Evolutionary conservation across 2,888 invertebrate genomes (phyloP).

Genomic region (Lydus trimaculatus): DNA sequence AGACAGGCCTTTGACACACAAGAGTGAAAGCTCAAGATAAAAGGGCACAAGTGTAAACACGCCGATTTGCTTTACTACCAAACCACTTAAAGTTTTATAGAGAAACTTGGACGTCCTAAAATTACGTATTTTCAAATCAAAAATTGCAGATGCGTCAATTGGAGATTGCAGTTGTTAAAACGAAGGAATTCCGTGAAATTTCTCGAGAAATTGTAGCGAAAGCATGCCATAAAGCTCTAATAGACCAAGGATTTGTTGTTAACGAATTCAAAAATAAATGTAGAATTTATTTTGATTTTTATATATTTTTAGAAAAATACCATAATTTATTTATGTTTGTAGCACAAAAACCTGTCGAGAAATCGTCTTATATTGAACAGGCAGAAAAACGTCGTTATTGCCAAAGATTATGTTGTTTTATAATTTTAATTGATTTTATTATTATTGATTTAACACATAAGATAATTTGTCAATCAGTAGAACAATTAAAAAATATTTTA

Average conservation of each 20-base stretch:
- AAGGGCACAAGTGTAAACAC: too few relatives aligned
- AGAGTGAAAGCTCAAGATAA: too few relatives aligned
- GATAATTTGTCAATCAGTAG: constrained; percentile 70
- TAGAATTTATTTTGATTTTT: background rate
- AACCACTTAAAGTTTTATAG: too few relatives aligned
- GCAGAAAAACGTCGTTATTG: constrained; percentile 62
- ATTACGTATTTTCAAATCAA: background rate
- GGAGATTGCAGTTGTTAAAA: constrained; percentile 51
- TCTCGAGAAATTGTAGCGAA: constrained; percentile 69
- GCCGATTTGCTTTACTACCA: too few relatives aligned
- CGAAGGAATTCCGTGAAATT: constrained; percentile 62
- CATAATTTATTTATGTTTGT: constrained; percentile 4
- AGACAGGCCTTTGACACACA: too few relatives aligned
- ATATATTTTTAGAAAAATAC: background rate
- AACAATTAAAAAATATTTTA: constrained; percentile 66
- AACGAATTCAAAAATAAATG: constrained; percentile 66
- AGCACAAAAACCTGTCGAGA: constrained; percentile 39
- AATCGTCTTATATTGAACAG: constrained; percentile 80
- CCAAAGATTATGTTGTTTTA: constrained; percentile 64
- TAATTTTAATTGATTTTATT: constrained; percentile 76
- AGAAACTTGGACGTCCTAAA: background rate
- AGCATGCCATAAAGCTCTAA: constrained; percentile 78
- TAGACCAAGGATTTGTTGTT: constrained; percentile 78
- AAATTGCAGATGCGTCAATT: constrained; percentile 61
- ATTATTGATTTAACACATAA: constrained; percentile 72